A percentile compares a stretch with the other conserved stretches of the same genome.
These are phyloP conservation scores for Volucella zonaria DNA, from an alignment of 2,888 invertebrate genomes.

Conservation along the genomic window DNA sequence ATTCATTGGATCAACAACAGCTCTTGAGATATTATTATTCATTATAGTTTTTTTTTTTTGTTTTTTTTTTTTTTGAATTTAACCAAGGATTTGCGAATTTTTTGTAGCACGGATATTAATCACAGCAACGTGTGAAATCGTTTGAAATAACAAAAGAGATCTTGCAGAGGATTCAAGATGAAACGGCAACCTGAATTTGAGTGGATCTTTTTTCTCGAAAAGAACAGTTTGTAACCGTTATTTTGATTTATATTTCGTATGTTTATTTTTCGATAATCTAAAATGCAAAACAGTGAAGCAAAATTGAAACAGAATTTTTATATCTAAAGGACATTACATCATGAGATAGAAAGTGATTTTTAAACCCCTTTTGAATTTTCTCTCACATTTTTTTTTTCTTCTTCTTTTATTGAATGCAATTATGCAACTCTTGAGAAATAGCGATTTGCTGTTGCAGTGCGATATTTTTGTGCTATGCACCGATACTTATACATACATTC, in stretches of 20 bases:
- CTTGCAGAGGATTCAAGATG: no score
- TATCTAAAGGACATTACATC: slow-evolving; percentile 62
- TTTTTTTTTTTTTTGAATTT: background rate
- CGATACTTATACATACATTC: slow-evolving; percentile 23
- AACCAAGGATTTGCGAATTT: slow-evolving; percentile 24
- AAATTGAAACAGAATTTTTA: background rate
- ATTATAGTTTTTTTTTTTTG: slow-evolving; percentile 3
- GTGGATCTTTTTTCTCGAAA: background rate
- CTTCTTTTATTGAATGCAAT: slow-evolving; percentile 54
- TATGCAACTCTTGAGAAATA: slow-evolving; percentile 68
- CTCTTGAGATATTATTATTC: slow-evolving; percentile 54
- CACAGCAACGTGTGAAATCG: slow-evolving; percentile 4
- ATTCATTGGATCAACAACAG: slow-evolving; percentile 82
- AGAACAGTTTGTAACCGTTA: slow-evolving; percentile 39
- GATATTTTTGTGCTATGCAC: slow-evolving; percentile 67
- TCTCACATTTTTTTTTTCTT: slow-evolving; percentile 3
- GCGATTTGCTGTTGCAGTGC: slow-evolving; percentile 43
- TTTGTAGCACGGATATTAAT: slow-evolving; percentile 3
- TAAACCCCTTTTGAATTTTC: slow-evolving; percentile 22
- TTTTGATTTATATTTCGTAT: background rate
- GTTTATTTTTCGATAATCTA: slow-evolving; percentile 3
- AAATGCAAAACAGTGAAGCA: slow-evolving; percentile 60
- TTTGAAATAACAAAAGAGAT: no score
- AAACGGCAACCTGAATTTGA: background rate
- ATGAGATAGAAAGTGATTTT: slow-evolving; percentile 49